Conservation (phyloP, 2,797 vertebrate species). For the Mycteria americana region DNA sequence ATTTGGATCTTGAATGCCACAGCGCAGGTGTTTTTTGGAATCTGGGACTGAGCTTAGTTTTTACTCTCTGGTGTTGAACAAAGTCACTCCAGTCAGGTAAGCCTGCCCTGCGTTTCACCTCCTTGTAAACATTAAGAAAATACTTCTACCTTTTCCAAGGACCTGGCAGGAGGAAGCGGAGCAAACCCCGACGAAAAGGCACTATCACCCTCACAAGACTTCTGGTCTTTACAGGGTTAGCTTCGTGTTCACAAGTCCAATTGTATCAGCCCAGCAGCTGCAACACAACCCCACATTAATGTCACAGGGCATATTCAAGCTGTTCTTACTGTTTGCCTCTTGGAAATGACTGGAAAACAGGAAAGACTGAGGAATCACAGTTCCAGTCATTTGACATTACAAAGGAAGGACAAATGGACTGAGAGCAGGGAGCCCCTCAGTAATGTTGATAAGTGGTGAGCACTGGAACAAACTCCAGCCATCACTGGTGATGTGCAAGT, state of each 20-base stretch:
- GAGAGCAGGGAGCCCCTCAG: background rate
- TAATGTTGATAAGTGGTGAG: background rate
- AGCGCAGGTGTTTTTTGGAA: background rate
- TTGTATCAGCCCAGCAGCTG: background rate
- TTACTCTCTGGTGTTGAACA: background rate
- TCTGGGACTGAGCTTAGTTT: background rate
- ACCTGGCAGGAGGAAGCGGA: background rate
- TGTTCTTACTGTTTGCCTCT: background rate
- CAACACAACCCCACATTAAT: background rate
- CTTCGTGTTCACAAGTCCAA: background rate
- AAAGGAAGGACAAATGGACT: background rate
- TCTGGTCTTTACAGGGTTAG: background rate
- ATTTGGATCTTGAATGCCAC: background rate
- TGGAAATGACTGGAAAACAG: background rate
- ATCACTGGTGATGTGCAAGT: background rate
- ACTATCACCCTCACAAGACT: background rate
- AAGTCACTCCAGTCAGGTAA: background rate
- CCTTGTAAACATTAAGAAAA: background rate
- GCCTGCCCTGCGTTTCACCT: accelerated
- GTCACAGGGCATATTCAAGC: background rate
- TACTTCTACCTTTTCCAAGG: background rate
- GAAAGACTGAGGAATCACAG: background rate
- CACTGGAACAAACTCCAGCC: background rate
- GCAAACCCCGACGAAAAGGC: background rate
- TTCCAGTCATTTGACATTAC: background rate